Conservation (phyloP, 2,888 invertebrate genomes). For the Bruchidius siliquastri region DNA sequence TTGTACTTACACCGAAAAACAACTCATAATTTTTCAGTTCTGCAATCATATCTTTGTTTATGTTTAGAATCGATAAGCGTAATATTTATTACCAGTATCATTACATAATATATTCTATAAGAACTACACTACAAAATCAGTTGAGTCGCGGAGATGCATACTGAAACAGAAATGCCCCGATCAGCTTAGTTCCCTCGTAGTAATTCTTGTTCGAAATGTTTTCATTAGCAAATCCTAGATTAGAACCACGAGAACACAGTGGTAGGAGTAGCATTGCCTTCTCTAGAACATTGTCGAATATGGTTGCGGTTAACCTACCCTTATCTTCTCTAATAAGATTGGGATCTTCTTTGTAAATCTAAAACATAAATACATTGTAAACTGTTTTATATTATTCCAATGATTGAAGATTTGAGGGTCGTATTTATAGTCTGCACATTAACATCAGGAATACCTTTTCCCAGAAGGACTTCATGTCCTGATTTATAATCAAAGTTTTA, state of each 20-base stretch:
- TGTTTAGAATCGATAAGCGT: no score
- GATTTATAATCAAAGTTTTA: no score
- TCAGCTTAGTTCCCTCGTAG: slow-evolving; percentile 47
- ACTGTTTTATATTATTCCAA: no score
- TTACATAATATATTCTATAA: no score
- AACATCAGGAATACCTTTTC: no score
- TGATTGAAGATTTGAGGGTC: no score
- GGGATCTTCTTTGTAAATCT: slow-evolving; percentile 49
- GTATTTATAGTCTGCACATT: no score
- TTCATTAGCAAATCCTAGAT: slow-evolving; percentile 42
- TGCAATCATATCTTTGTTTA: no score
- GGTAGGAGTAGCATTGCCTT: slow-evolving; percentile 45
- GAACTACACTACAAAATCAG: background rate
- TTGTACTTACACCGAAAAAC: no score
- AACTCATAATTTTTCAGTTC: no score
- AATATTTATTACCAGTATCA: no score
- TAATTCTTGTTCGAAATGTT: slow-evolving; percentile 44
- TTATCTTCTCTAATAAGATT: slow-evolving; percentile 47
- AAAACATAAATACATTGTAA: slow-evolving; percentile 3
- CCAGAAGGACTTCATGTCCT: no score
- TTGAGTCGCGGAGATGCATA: slow-evolving; percentile 14
- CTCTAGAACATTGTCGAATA: slow-evolving; percentile 42
- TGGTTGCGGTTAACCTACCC: slow-evolving; percentile 41
- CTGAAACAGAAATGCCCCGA: slow-evolving; percentile 47
- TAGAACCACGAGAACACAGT: slow-evolving; percentile 39